Base-by-base conservation (phyloP, 2,113 vertebrate species). In the Thunnus maccoyii region DNA sequence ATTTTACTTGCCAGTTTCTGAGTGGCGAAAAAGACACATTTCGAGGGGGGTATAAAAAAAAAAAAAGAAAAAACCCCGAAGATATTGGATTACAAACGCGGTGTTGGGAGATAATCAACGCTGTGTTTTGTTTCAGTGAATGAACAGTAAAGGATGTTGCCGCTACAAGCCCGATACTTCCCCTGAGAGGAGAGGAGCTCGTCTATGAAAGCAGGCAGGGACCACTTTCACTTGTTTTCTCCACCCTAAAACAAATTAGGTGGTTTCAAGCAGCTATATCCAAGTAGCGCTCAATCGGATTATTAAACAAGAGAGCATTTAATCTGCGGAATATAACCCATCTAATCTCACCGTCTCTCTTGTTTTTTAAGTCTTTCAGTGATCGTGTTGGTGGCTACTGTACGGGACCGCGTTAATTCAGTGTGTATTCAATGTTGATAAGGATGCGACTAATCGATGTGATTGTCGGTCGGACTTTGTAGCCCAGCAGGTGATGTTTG, bases 161-260 rank as follows among this genome's bases (percentile, higher is more conserved):
- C 58, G 64, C 80, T 80, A 17, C 75, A 64, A 67, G 58, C 30
- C 64, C 65, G 70, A 32, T 69, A 84, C 88, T 85, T 79, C 78
- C 83, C 84, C 83, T 64, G 83, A 87, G 86, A 90, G 68, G 55
- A 73, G 63, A 82, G 60, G 57, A 83, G 80, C 80, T 61, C 62
- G 50, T 56, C 78, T 65, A 20, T 67, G 74, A 65, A 54, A 65
- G 30, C 50, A 84, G 12, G 54, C 78, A 77, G 64, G 74, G 62
- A 70, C 69, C 89, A 85, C 89, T 89, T 84, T 82, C 82, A 77
- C 86, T 84, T 86, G 57, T 76, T 84, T 84, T 63, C 80, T 60
- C 74, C 87, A 75, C 79, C 82, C 69, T 54, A 1, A 65, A 66
- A 83, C 77, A 81, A 73, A 89, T 77, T 60, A 77, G 52, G 22